These are phyloP conservation scores for Macroteleia sp. DNA, from an alignment of 2,888 invertebrate genomes.

Conservation along the genomic window DNA sequence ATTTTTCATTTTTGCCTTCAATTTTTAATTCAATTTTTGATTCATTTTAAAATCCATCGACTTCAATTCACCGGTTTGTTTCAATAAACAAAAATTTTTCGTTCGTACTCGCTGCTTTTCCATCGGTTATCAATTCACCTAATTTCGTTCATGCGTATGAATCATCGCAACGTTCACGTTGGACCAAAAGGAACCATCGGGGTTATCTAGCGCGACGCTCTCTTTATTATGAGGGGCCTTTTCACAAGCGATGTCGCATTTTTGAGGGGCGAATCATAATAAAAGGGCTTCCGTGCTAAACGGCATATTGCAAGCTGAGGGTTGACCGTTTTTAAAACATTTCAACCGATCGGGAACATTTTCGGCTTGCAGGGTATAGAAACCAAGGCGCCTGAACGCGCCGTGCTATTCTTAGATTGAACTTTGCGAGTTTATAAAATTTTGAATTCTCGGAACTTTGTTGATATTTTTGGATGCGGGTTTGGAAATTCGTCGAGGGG, in stretches of 20 bases:
- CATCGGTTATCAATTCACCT: slow-evolving; percentile 1
- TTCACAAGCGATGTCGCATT: slow-evolving; percentile 3
- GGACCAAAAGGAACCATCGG: not conserved
- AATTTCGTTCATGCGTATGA: not conserved
- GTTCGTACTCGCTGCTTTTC: too few relatives aligned
- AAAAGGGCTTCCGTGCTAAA: slow-evolving; percentile 27
- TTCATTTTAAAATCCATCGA: too few relatives aligned
- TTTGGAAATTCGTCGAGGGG: slow-evolving; percentile 17
- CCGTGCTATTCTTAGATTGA: slow-evolving; percentile 21
- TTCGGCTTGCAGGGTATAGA: slow-evolving; percentile 5
- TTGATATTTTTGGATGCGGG: slow-evolving; percentile 23
- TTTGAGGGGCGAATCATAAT: slow-evolving; percentile 6
- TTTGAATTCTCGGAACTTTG: slow-evolving; percentile 33
- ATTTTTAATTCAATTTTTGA: too few relatives aligned
- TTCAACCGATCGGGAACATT: slow-evolving; percentile 16
- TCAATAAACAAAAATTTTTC: too few relatives aligned
- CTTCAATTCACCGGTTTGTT: too few relatives aligned
- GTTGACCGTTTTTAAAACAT: slow-evolving; percentile 36
- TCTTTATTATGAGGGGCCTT: not conserved
- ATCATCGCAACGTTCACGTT: slow-evolving; percentile 2
- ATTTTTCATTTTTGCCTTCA: too few relatives aligned
- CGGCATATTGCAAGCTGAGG: slow-evolving; percentile 45
- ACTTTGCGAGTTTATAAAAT: slow-evolving; percentile 37
- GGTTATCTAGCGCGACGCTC: not conserved
- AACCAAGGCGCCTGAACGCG: not conserved